Percentiles rank a stretch among this genome's conserved stretches.
These are phyloP conservation scores for Pygoscelis adeliae DNA, from an alignment of 2,113 vertebrate genomes.

Conservation along the genomic window DNA sequence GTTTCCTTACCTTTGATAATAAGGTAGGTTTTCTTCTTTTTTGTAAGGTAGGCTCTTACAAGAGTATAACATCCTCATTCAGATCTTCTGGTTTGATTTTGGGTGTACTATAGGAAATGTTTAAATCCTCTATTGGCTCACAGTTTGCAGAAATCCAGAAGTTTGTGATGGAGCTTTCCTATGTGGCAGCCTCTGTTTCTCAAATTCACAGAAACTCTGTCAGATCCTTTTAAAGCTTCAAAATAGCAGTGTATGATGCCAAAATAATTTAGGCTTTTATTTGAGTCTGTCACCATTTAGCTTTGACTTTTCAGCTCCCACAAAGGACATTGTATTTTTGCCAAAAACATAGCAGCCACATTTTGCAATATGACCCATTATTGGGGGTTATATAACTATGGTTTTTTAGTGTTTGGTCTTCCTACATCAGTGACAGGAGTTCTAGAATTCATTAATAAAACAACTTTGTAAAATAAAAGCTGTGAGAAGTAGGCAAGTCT, in stretches of 20 bases:
- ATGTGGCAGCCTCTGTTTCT: not conserved
- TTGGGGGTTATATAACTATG: not conserved
- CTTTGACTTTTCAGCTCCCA: not conserved
- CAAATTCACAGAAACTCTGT: not conserved
- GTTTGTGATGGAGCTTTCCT: not conserved
- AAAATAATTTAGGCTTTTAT: not conserved
- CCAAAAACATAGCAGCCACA: not conserved
- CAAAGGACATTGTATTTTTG: not conserved
- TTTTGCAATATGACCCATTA: not conserved
- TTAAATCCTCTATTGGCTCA: not conserved
- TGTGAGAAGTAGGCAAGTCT: not conserved
- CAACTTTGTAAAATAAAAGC: not conserved
- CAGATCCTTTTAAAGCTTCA: not conserved
- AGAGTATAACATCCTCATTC: not conserved
- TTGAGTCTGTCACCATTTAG: not conserved
- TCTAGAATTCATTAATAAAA: not conserved
- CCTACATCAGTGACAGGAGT: not conserved
- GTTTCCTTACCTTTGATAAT: not conserved
- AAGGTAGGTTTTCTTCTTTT: not conserved
- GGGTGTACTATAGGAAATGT: not conserved
- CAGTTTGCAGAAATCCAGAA: not conserved
- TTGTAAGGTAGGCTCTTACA: not conserved
- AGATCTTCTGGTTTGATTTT: not conserved
- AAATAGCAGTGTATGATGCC: not conserved
- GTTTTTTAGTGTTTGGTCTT: not conserved